Evolutionary conservation across 2,888 invertebrate species (phyloP).

Genomic region (Parnassius apollo): DNA sequence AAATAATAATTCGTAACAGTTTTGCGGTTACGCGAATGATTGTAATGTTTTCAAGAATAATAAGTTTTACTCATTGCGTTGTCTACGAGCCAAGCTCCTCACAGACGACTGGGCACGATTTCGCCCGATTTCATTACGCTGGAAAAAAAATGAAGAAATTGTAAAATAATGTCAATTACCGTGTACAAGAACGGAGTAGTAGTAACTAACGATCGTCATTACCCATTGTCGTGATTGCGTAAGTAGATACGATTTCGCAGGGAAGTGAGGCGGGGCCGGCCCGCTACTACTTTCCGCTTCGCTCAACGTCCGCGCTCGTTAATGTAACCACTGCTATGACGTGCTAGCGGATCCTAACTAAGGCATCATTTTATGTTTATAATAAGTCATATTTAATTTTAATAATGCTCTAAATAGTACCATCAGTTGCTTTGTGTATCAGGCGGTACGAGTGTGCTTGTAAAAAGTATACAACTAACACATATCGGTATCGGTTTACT

Average conservation of each 20-base stretch:
- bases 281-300: slow-evolving; percentile 66
- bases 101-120: slow-evolving; percentile 61
- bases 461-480: too few relatives aligned
- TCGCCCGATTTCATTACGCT: slow-evolving; percentile 65
- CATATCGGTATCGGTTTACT: too few relatives aligned
- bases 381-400: too few relatives aligned
- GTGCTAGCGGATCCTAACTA: slow-evolving; percentile 47
- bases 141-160: slow-evolving; percentile 68
- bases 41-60: slow-evolving; percentile 17
- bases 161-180: slow-evolving; percentile 79
- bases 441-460: too few relatives aligned
- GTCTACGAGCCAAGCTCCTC: slow-evolving; percentile 27
- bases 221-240: slow-evolving; percentile 75
- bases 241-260: slow-evolving; percentile 66
- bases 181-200: slow-evolving; percentile 57
- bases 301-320: slow-evolving; percentile 60
- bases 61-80: slow-evolving; percentile 29
- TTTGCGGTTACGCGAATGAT: slow-evolving; percentile 22
- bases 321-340: slow-evolving; percentile 60
- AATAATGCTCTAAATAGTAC: too few relatives aligned
- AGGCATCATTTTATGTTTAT: slow-evolving; percentile 31
- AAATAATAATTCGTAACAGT: slow-evolving; percentile 22
- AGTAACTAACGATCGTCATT: slow-evolving; percentile 73
- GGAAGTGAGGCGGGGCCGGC: slow-evolving; percentile 59
- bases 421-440: too few relatives aligned